phyloP scores from a whole-genome alignment of 2,888 invertebrate genomes.

The Sylvicola cinctus region DNA sequence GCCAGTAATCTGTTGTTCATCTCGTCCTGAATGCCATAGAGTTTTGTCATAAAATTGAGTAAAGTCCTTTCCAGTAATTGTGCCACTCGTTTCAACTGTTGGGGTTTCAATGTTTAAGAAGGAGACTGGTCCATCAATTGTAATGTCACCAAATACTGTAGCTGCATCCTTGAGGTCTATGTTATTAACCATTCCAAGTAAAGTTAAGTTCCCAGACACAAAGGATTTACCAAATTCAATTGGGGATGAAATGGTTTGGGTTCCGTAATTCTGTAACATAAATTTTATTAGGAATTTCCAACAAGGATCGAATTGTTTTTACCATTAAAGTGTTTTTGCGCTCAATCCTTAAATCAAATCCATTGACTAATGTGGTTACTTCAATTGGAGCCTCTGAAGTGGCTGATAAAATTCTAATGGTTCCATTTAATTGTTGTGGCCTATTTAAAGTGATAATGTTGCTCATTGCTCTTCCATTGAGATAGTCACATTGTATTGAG shows the following conservation, averaged over 20 bases:
- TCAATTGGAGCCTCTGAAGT: constrained; percentile 14
- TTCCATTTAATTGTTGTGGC: constrained; percentile 23
- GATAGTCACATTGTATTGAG: constrained; percentile 19
- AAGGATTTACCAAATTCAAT: constrained; percentile 21
- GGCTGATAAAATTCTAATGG: constrained; percentile 2
- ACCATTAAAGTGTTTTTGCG: constrained; percentile 31
- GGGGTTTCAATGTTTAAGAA: constrained; percentile 9
- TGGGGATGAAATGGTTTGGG: constrained; percentile 24
- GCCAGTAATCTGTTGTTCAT: constrained; percentile 24
- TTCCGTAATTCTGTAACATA: constrained; percentile 13
- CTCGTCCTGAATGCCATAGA: constrained; percentile 16
- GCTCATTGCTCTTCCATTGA: constrained; percentile 28
- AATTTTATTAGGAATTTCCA: constrained; percentile 6
- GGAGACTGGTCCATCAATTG: constrained; percentile 16
- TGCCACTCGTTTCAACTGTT: constrained; percentile 9
- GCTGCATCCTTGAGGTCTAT: constrained; percentile 21
- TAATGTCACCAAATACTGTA: constrained; percentile 16
- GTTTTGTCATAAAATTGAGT: constrained; percentile 23
- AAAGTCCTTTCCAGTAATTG: constrained; percentile 24
- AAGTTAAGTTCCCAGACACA: constrained; percentile 17
- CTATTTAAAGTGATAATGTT: constrained; percentile 27
- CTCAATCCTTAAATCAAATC: constrained; percentile 23
- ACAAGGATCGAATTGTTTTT: too few species aligned
- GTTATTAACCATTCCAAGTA: constrained; percentile 19
- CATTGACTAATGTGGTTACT: constrained; percentile 22